phyloP scores from a whole-genome alignment of 2,888 invertebrate genomes.

The Hyposoter dolosus region DNA sequence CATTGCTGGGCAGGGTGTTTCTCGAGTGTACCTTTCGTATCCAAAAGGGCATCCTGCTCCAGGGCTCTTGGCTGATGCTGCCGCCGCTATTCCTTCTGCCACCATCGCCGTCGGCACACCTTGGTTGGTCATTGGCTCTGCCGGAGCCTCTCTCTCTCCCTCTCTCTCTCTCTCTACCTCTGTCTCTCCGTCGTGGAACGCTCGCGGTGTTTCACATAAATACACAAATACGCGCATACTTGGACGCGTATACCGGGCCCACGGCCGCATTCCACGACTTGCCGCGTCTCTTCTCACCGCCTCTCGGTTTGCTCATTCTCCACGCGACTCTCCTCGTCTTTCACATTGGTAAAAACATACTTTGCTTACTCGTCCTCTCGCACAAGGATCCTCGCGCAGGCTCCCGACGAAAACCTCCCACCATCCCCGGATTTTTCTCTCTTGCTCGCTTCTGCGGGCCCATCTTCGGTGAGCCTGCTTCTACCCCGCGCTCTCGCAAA shows the following conservation, averaged over 20 bases:
- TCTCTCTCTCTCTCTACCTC: conserved; percentile 67
- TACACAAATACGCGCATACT: conserved; percentile 81
- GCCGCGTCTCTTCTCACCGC: conserved; percentile 69
- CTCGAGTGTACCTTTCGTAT: background rate
- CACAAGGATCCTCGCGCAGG: conserved; percentile 33
- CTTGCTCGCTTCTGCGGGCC: conserved; percentile 64
- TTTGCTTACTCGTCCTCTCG: conserved; percentile 50
- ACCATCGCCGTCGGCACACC: conserved; percentile 77
- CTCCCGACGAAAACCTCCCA: conserved; percentile 70
- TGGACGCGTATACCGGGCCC: conserved; percentile 80
- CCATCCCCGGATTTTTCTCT: conserved; percentile 45
- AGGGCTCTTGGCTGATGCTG: conserved; percentile 58
- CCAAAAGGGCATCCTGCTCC: conserved; percentile 78
- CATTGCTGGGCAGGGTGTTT: conserved; percentile 11
- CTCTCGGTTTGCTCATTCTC: conserved; percentile 50
- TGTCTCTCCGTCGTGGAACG: conserved; percentile 66
- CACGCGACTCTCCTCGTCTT: conserved; percentile 49
- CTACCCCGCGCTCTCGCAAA: conserved; percentile 54
- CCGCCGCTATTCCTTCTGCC: conserved; percentile 44
- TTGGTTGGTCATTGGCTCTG: conserved; percentile 83
- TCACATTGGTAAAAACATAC: conserved; percentile 57
- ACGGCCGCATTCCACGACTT: conserved; percentile 83
- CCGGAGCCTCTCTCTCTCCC: conserved; percentile 67
- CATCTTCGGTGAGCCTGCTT: conserved; percentile 75
- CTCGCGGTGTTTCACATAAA: conserved; percentile 83